Base-by-base conservation (phyloP, 2,888 invertebrate genomes). In the Caenorhabditis uteleia region DNA sequence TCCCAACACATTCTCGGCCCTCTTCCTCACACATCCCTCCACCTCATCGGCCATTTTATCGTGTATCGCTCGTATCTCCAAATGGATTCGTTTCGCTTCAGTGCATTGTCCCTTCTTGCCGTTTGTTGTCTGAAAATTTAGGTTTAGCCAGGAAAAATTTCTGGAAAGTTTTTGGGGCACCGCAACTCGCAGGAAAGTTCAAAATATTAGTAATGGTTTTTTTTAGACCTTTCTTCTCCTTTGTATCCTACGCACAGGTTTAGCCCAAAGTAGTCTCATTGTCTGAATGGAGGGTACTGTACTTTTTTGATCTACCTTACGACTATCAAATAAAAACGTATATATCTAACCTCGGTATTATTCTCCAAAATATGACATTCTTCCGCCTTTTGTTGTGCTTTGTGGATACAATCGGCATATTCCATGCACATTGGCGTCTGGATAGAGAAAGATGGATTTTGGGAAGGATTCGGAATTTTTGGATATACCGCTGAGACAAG, bases 381-480 rank as follows among this genome's bases (percentile, higher is more conserved):
- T 33, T 58, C 54, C 23, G 58, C 58, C 53, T 65, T 65, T 53
- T 58, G 58, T 34, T 65, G 65, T 34, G 65, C 65, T 39, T 65
- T 65, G 29, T 58, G 54, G 25, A 65, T 47, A 50, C 65, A 65
- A 40, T 65, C 65, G 8, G 65, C 65, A 46, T 65, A 65, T 55
- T 65, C 65, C 29, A 59, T 58, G 50, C 65, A 65, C 58, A 65
- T 50, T 38, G 65, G 65, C 14, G 65, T 55, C 65, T 65, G 58
- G 8, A 64, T 58, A 27, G 12, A 27, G 34, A 40, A 25, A 34
- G n/a, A n/a, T n/a, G n/a, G n/a, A n/a, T n/a, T n/a, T n/a, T n/a
- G n/a, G n/a, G n/a, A n/a, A n/a, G n/a, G n/a, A n/a, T n/a, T n/a
- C n/a, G n/a, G n/a, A n/a, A n/a, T n/a, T n/a, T n/a, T n/a, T n/a